Conservation (phyloP, 2,113 vertebrate species). For the Tragelaphus strepsiceros region DNA sequence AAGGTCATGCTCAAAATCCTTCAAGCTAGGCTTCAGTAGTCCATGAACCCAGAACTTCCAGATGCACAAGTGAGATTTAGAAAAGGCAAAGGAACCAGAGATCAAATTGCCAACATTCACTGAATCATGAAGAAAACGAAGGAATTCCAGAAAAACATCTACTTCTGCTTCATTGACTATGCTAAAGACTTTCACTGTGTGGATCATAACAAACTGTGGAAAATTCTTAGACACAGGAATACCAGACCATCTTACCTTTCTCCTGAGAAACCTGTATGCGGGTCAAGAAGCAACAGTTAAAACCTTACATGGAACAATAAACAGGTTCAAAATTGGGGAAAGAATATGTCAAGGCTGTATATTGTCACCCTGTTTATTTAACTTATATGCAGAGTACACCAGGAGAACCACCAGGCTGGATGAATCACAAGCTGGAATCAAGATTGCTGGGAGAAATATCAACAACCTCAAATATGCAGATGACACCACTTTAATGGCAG, state of each 20-base stretch:
- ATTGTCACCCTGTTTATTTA: not conserved
- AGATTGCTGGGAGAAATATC: not conserved
- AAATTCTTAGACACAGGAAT: not conserved
- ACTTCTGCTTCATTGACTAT: not conserved
- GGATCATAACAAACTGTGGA: not conserved
- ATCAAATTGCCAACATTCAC: not conserved
- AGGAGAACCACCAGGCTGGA: fast-evolving
- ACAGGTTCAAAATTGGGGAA: not conserved
- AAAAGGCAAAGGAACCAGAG: not conserved
- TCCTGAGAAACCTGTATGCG: not conserved
- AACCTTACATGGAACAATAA: not conserved
- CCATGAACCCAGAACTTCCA: not conserved
- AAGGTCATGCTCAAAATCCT: not conserved
- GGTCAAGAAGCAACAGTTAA: not conserved
- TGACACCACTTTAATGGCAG: not conserved
- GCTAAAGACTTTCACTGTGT: not conserved
- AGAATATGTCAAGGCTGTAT: not conserved
- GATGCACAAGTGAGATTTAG: not conserved
- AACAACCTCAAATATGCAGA: not conserved
- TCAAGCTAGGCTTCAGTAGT: not conserved
- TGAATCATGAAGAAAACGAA: not conserved
- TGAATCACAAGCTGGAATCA: not conserved
- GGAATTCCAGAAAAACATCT: not conserved
- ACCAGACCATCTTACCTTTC: not conserved
- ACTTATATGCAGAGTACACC: not conserved